These are phyloP conservation scores for Alsophila aescularia DNA, from an alignment of 2,888 invertebrate genomes.

Conservation along the genomic window DNA sequence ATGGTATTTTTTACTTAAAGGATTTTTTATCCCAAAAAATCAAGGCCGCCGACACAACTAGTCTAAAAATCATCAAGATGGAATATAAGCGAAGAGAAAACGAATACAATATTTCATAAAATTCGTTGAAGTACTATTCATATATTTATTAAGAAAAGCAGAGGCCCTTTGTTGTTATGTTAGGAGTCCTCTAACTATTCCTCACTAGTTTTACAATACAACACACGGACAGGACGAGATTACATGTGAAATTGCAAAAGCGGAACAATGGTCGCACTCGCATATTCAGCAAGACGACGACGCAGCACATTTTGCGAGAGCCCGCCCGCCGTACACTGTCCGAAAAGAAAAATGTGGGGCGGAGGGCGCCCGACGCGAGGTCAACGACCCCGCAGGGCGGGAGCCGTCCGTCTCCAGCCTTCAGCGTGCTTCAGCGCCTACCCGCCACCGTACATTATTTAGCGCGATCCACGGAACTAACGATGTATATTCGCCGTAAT, in stretches of 20 bases:
- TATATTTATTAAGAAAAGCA: constrained; percentile 1
- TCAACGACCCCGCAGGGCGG: constrained; percentile 65
- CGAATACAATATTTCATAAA: neutral
- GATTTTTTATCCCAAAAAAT: too few relatives aligned
- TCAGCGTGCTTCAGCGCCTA: constrained; percentile 57
- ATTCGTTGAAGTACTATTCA: neutral
- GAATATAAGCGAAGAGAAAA: neutral
- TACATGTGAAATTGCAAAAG: constrained; percentile 75
- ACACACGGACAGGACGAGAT: constrained; percentile 59
- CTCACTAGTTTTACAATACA: constrained; percentile 37
- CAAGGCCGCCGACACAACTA: too few relatives aligned
- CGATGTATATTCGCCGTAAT: constrained; percentile 53
- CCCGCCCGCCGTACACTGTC: constrained; percentile 68
- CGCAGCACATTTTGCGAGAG: constrained; percentile 68
- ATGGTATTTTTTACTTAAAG: too few relatives aligned
- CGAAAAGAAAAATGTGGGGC: constrained; percentile 80
- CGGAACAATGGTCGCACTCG: constrained; percentile 74
- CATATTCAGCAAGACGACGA: constrained; percentile 72
- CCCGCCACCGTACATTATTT: constrained; percentile 66
- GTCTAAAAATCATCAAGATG: too few relatives aligned
- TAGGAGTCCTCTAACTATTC: constrained; percentile 21
- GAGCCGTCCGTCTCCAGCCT: constrained; percentile 48
- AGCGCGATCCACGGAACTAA: constrained; percentile 64
- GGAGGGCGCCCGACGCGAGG: constrained; percentile 65
- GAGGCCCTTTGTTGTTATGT: constrained; percentile 21